Evolutionary conservation across 2,113 vertebrate species (phyloP), one percentile per base, ranked within the genome.

Genomic region (Xiphophorus couchianus): DNA sequence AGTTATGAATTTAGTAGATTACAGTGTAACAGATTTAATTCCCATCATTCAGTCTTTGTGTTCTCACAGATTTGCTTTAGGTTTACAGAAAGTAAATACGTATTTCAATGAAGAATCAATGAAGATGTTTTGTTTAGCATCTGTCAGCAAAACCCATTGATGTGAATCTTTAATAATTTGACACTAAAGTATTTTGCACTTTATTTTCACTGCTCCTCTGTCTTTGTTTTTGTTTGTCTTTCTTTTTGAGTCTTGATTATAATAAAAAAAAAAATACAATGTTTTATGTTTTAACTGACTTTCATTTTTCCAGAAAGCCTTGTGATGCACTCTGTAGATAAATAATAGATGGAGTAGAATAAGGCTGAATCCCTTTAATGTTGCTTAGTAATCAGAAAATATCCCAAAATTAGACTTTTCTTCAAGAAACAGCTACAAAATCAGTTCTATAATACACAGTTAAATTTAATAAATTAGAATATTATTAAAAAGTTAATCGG

Each of bases 171-270:
- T 71, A 73, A 68, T 67, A 76, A 83, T 84, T 69, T 76, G 73
- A 89, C 17, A 7, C 71, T 33, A 68, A 85, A 83, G 31, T 77
- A 86, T 85, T 88, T 86, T 90, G 92, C 92, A 93, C 92, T 93
- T 92, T 92, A 92, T 84, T 82, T 74, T 51, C 5, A 5, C 78
- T 78, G 17, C 42, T 87, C 48, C 48, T 30, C 81, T 83, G 60
- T 87, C 84, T 90, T 62, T 83, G 74, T 69, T 85, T 15, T 48
- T 82, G 73, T 89, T 73, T 54, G 42, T 77, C 58, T 74, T 84
- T 66, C 58, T 74, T 44, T 69, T 78, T 58, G 51, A 58, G 22
- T n/a, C 10, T 78, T 74, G 4, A 76, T 73, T 78, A 29, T 69
- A 1, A 77, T 75, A 17, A 64, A 82, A 90, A 17, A 64, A 82